Evolutionary conservation across 2,113 vertebrate genomes (phyloP), one percentile per base, ranked within the genome.

Genomic region (Nannobrachium achirus): DNA sequence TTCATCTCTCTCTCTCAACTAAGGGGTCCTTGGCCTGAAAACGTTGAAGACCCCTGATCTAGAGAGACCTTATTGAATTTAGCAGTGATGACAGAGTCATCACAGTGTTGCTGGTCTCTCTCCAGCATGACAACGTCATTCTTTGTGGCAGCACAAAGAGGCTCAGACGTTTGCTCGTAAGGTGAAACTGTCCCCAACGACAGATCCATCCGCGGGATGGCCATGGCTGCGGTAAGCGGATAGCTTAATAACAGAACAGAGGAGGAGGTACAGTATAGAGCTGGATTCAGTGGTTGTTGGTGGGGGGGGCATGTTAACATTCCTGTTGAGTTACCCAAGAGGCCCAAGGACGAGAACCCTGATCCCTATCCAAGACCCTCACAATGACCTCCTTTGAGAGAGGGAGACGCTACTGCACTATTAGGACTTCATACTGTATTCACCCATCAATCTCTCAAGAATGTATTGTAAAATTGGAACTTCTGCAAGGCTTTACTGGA

Each of bases 261-360:
- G 15, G 1, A 20, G 53, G 44, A 38, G 46, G 19, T 19, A 48
- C 15, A 63, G 46, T 73, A 48, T 76, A 50, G 16, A 16, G 50
- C 20, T 40, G 10, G 44, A 25, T 52, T 13, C 25, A 38, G 49
- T 65, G n/a, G 11, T 1, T 16, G 63, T n/a, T n/a, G n/a, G n/a
- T 3, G 56, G 38, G 5, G 53, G 10, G 51, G 74, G 74, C 63
- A n/a, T 15, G 56, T 42, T 3, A 49, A 45, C 73, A 85, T 86
- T 86, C 87, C 81, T 83, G 52, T n/a, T 40, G 10, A 6, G 39
- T 78, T 84, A 87, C 65, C 44, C 1, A 6, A 86, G 83, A 79
- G 10, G 73, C n/a, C 2, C 53, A 75, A 15, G 10, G 75, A 76
- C n/a, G 18, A 55, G 25, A n/a, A 33, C 18, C 19, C 15, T 10